A percentile compares a stretch with the other conserved stretches of the same genome.
Conservation (phyloP, 64 coral and sea anemone species). For the Porites australiensis region DNA sequence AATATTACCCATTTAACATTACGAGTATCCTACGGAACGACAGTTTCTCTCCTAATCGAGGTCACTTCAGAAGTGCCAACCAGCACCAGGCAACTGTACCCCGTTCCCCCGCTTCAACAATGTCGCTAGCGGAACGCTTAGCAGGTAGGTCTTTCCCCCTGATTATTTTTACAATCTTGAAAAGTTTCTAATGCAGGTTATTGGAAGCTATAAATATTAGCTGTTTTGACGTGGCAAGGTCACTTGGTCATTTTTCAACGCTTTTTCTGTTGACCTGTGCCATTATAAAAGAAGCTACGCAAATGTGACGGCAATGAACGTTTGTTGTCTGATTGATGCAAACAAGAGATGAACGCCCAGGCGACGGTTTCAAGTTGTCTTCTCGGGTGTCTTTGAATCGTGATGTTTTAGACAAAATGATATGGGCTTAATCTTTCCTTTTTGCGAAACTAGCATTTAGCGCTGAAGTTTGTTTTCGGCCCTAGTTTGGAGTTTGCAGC, state of each 20-base stretch:
- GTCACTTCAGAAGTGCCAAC: constrained; percentile 18
- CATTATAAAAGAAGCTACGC: constrained; percentile 10
- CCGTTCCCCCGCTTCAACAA: not conserved
- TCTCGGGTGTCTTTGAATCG: constrained; percentile 7
- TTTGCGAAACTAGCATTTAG: not conserved
- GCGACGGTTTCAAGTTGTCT: not conserved
- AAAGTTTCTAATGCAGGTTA: not conserved
- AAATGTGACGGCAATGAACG: constrained; percentile 36
- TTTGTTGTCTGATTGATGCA: constrained; percentile 28
- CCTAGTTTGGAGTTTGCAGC: not conserved
- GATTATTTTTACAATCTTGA: not conserved
- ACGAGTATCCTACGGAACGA: constrained; percentile 21
- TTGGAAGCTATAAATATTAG: not conserved
- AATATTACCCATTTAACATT: constrained; percentile 42
- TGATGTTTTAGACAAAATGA: constrained; percentile 9
- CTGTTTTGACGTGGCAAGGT: not conserved
- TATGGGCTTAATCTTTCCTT: constrained; percentile 39
- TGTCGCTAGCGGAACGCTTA: constrained; percentile 42
- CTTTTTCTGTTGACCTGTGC: constrained; percentile 31
- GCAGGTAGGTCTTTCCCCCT: constrained; percentile 11
- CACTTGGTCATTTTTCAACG: constrained; percentile 4
- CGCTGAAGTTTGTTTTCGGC: not conserved
- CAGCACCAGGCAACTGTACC: not conserved
- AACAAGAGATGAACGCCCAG: not conserved
- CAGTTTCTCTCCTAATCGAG: constrained; percentile 3